Percentiles rank a stretch among this genome's conserved stretches.
These are phyloP conservation scores for Helicolenus hilgendorfi DNA, from an alignment of 2,797 vertebrate genomes.

Conservation along the genomic window DNA sequence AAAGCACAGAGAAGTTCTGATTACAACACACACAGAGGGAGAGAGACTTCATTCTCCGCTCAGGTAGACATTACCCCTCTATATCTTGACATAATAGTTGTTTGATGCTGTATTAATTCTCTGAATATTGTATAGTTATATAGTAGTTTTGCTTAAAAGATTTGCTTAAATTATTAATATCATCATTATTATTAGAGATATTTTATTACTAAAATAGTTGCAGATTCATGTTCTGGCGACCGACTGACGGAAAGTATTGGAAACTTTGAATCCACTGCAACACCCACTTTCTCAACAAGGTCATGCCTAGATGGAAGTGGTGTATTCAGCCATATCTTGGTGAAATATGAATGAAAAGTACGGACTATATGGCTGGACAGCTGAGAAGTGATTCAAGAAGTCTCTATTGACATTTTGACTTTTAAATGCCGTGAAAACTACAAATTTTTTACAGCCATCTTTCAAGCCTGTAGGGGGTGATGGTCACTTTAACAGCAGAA, in stretches of 20 bases:
- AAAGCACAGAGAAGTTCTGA: no score
- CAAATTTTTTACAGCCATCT: not conserved
- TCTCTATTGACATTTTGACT: not conserved
- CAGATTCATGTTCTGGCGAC: fast-evolving
- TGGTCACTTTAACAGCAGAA: not conserved
- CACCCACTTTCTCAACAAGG: not conserved
- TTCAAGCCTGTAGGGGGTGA: not conserved
- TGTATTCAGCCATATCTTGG: not conserved
- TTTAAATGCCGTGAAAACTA: not conserved
- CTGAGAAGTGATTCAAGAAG: not conserved
- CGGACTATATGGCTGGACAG: not conserved
- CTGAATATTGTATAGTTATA: no score
- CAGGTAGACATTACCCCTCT: no score
- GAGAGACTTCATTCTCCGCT: no score
- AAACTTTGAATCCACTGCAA: not conserved
- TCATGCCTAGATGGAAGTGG: not conserved
- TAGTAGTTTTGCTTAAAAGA: no score
- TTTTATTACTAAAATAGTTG: not conserved
- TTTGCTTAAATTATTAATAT: not conserved
- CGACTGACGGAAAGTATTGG: fast-evolving
- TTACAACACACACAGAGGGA: no score
- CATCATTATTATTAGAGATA: not conserved
- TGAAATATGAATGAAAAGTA: not conserved
- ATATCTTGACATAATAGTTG: no score
- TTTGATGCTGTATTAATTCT: no score